Conservation (phyloP, 23 tunicate genomes). For the Trididemnum clinides region DNA sequence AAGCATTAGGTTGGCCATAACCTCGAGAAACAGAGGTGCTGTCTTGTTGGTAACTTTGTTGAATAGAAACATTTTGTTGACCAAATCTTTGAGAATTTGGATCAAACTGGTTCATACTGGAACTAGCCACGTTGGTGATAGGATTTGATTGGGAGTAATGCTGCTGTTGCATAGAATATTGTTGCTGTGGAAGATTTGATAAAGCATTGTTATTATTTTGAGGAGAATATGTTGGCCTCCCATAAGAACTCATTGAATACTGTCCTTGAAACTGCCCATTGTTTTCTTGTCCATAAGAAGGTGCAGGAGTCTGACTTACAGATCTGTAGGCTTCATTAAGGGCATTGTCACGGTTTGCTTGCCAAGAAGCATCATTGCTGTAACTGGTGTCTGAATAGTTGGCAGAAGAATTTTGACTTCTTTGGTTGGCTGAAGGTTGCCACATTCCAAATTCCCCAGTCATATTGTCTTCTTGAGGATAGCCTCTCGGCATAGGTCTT, state of each 20-base stretch:
- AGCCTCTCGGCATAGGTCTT: neutral
- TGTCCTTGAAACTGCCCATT: neutral
- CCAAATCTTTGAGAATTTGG: neutral
- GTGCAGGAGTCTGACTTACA: neutral
- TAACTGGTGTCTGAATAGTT: neutral
- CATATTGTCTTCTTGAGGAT: neutral
- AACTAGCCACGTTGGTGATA: neutral
- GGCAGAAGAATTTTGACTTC: neutral
- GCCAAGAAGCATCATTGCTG: neutral
- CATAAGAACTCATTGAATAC: neutral
- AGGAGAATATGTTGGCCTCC: neutral
- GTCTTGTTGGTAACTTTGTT: neutral
- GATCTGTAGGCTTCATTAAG: neutral
- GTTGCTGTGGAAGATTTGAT: too few relatives aligned
- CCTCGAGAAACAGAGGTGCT: too few relatives aligned
- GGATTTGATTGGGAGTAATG: neutral
- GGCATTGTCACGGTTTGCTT: constrained; percentile 1
- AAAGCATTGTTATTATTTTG: too few relatives aligned
- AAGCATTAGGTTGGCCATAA: too few relatives aligned
- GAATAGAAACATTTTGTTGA: neutral
- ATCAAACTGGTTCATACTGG: neutral
- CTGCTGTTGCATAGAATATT: neutral
- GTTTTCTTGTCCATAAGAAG: neutral
- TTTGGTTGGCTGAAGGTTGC: neutral
- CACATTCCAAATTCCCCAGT: constrained; percentile 2